These are phyloP conservation scores for Chironomus striatipennis DNA, from an alignment of 1,140 invertebrate species.

Conservation along the genomic window DNA sequence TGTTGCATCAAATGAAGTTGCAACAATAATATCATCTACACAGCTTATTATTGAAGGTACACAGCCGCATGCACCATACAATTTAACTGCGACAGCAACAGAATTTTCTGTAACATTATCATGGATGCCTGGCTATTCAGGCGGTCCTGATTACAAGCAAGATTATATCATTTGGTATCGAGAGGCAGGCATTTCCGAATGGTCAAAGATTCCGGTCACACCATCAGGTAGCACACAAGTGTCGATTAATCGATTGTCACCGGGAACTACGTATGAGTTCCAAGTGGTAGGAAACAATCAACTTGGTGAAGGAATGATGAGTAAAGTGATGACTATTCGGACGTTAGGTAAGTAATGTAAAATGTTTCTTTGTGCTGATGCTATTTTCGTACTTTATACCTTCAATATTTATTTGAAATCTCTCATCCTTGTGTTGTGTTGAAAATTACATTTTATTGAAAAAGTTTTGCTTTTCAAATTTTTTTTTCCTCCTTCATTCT, in stretches of 20 bases:
- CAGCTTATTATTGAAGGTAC: constrained; percentile 91
- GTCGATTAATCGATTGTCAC: constrained; percentile 81
- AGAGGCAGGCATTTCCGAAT: constrained; percentile 71
- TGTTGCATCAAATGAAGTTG: constrained; percentile 88
- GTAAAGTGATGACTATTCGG: constrained; percentile 78
- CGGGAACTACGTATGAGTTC: constrained; percentile 90
- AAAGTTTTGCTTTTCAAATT: constrained; percentile 24
- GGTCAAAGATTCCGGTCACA: constrained; percentile 88
- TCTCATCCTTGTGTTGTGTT: not conserved
- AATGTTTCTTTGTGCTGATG: no score
- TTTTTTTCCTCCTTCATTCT: not conserved
- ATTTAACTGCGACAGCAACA: constrained; percentile 76
- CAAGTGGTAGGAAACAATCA: constrained; percentile 91
- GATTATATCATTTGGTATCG: constrained; percentile 90
- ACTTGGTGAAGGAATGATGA: constrained; percentile 90
- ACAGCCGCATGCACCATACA: constrained; percentile 92
- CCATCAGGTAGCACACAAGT: constrained; percentile 81
- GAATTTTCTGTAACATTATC: constrained; percentile 81
- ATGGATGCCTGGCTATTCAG: constrained; percentile 92
- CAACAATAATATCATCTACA: constrained; percentile 80
- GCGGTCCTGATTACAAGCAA: constrained; percentile 87
- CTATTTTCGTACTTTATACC: no score
- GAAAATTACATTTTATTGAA: constrained; percentile 27
- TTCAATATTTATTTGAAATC: no score
- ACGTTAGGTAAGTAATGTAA: constrained; percentile 69